phyloP scores from a whole-genome alignment of 2,888 invertebrate species.

The Rhorus exstirpatorius region DNA sequence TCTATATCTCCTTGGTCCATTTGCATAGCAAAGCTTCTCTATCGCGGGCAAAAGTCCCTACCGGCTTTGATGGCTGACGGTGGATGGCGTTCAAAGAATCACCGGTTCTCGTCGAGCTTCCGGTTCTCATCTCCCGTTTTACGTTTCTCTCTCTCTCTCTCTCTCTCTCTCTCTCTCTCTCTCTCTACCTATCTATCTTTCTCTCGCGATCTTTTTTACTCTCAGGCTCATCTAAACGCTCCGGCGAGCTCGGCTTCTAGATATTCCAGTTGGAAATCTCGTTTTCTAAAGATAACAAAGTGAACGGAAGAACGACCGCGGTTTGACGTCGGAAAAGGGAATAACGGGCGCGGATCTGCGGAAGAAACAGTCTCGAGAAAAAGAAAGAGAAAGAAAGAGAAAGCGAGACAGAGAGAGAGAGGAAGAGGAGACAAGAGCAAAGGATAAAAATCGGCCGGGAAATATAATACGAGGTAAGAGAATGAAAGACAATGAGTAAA shows the following conservation, averaged over 20 bases:
- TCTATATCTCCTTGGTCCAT: slow-evolving; percentile 52
- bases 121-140: slow-evolving; percentile 38
- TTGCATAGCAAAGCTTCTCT: slow-evolving; percentile 68
- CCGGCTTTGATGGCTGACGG: slow-evolving; percentile 63
- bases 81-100: slow-evolving; percentile 61
- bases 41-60: slow-evolving; percentile 60
- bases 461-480: slow-evolving; percentile 42
- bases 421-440: slow-evolving; percentile 41
- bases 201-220: slow-evolving; percentile 34
- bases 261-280: slow-evolving; percentile 69
- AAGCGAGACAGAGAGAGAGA: slow-evolving; percentile 16
- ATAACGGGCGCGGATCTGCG: slow-evolving; percentile 32
- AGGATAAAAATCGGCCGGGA: slow-evolving; percentile 24
- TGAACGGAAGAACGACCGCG: slow-evolving; percentile 56
- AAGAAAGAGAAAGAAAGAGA: slow-evolving; percentile 10
- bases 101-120: slow-evolving; percentile 60
- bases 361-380: slow-evolving; percentile 19
- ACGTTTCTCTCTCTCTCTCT: slow-evolving; percentile 10
- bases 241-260: slow-evolving; percentile 54
- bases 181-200: no score
- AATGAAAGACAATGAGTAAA: slow-evolving; percentile 47
- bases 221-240: slow-evolving; percentile 52
- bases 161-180: background rate
- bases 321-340: slow-evolving; percentile 26
- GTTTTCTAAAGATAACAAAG: slow-evolving; percentile 70